Conservation (phyloP, 2,888 invertebrate species). For the Caprella mutica region DNA sequence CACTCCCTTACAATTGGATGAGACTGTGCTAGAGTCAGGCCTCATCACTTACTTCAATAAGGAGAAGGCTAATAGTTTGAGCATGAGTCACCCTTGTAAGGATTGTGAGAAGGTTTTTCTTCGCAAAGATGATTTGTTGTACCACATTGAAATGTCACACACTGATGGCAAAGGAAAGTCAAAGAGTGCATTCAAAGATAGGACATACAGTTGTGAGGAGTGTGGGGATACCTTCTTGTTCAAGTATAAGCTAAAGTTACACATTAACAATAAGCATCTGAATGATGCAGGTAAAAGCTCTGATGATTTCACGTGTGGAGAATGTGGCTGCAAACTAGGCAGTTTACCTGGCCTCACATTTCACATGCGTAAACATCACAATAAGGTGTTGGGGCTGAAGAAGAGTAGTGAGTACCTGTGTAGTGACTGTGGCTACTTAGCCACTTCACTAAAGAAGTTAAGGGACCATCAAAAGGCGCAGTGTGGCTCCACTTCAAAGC, state of each 20-base stretch:
- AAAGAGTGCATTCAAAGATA: slow-evolving; percentile 31
- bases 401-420: slow-evolving; percentile 31
- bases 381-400: slow-evolving; percentile 28
- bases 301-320: slow-evolving; percentile 33
- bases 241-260: slow-evolving; percentile 33
- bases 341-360: slow-evolving; percentile 33
- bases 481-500: slow-evolving; percentile 32
- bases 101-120: slow-evolving; percentile 32
- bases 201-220: slow-evolving; percentile 32
- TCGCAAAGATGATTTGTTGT: slow-evolving; percentile 32
- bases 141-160: slow-evolving; percentile 30
- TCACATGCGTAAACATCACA: slow-evolving; percentile 34
- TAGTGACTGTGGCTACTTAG: slow-evolving; percentile 34
- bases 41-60: slow-evolving; percentile 34
- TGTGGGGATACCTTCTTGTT: slow-evolving; percentile 33
- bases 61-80: slow-evolving; percentile 32
- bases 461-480: slow-evolving; percentile 33
- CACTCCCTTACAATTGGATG: slow-evolving; percentile 29
- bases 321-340: slow-evolving; percentile 32
- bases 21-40: slow-evolving; percentile 31
- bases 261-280: slow-evolving; percentile 32
- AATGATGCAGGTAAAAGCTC: slow-evolving; percentile 33
- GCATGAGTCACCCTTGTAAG: slow-evolving; percentile 28
- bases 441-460: slow-evolving; percentile 30
- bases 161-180: slow-evolving; percentile 31